Evolutionary conservation across 2,888 invertebrate genomes (phyloP).

Genomic region (Pseudeuparius sepicola): DNA sequence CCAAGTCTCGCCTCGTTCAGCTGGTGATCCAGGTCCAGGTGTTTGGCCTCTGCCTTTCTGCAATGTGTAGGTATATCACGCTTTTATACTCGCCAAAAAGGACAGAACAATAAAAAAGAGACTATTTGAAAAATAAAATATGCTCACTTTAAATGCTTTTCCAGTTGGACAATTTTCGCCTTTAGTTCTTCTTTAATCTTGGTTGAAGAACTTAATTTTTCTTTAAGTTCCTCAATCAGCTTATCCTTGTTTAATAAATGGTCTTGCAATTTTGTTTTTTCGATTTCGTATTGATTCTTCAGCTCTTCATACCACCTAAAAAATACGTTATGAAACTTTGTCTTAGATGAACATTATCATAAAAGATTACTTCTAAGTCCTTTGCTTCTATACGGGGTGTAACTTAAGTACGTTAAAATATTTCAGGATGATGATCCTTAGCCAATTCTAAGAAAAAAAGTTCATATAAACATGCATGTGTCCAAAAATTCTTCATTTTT

Average conservation of each 20-base stretch:
- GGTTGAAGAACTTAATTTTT: slow-evolving; percentile 39
- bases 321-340: no score
- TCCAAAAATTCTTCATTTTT: no score
- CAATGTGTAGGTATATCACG: slow-evolving; percentile 14
- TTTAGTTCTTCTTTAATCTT: slow-evolving; percentile 43
- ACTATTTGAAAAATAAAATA: no score
- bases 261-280: slow-evolving; percentile 49
- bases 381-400: no score
- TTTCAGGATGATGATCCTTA: no score
- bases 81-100: not conserved
- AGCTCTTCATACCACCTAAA: slow-evolving; percentile 62
- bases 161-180: slow-evolving; percentile 43
- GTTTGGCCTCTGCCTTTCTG: slow-evolving; percentile 41
- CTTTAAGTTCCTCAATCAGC: slow-evolving; percentile 40
- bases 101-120: no score
- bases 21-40: slow-evolving; percentile 40
- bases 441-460: no score
- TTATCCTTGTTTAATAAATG: slow-evolving; percentile 43
- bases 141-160: slow-evolving; percentile 41
- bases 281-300: slow-evolving; percentile 60
- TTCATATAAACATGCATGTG: no score
- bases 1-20: slow-evolving; percentile 42
- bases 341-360: no score
- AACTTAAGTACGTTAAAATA: no score
- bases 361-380: no score